Evolutionary conservation across 2,888 invertebrate species (phyloP).

Genomic region (Ennomos quercinarius): DNA sequence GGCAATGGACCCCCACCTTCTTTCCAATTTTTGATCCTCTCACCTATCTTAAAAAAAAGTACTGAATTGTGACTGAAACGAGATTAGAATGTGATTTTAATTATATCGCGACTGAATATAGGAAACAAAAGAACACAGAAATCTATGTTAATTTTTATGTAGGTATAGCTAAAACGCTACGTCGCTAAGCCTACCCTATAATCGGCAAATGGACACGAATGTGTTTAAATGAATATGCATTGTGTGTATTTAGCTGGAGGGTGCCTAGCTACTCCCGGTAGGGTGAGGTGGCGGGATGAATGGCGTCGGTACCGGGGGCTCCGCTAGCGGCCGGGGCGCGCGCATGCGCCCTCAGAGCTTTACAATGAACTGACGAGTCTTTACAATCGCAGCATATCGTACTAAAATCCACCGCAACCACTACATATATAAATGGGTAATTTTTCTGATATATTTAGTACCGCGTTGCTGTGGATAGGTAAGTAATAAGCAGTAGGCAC

Average conservation of each 20-base stretch:
- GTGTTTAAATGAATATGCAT: conserved; percentile 60
- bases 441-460: no score
- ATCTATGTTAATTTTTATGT: no score
- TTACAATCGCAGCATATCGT: conserved; percentile 58
- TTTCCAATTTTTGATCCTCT: no score
- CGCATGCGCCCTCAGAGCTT: conserved; percentile 51
- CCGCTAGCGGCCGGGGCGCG: conserved; percentile 32
- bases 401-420: conserved; percentile 37
- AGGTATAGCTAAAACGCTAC: conserved; percentile 27
- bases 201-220: conserved; percentile 48
- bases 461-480: conserved; percentile 44
- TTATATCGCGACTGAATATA: neutral
- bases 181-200: conserved; percentile 35
- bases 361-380: neutral
- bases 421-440: conserved; percentile 32
- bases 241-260: conserved; percentile 49
- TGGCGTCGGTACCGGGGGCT: conserved; percentile 44
- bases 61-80: no score
- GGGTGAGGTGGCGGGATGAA: conserved; percentile 54
- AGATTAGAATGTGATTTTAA: no score
- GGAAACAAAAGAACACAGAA: conserved; percentile 14
- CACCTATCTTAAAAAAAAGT: no score
- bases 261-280: conserved; percentile 40
- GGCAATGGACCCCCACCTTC: no score
- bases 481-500: conserved; percentile 21